Evolutionary conservation across 2,797 vertebrate species (phyloP).

Genomic region (Orestias chungarensis): DNA sequence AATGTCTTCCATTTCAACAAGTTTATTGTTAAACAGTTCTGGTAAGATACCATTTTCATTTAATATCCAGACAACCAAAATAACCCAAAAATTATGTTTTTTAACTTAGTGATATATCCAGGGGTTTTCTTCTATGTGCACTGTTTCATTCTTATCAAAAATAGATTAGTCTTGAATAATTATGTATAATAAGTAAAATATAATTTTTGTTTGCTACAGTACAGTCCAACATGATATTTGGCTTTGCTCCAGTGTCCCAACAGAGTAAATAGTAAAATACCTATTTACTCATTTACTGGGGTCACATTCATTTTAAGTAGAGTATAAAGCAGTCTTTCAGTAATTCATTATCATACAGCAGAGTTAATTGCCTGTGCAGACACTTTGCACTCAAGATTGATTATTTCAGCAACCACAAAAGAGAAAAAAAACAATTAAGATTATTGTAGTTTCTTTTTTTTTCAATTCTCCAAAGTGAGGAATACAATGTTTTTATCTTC

Average conservation of each 20-base stretch:
- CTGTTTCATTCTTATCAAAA: neutral
- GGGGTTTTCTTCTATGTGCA: too few species aligned
- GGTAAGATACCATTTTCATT: too few species aligned
- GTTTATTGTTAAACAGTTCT: too few species aligned
- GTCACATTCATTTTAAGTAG: conserved; percentile 41
- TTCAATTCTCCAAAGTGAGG: conserved; percentile 16
- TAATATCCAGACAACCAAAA: too few species aligned
- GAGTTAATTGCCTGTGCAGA: conserved; percentile 69
- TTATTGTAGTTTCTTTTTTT: conserved; percentile 10
- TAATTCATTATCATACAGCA: conserved; percentile 73
- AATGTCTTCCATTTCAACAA: too few species aligned
- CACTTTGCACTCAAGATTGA: conserved; percentile 59
- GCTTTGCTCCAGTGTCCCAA: neutral
- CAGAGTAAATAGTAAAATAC: neutral
- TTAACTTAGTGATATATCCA: too few species aligned
- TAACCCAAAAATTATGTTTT: too few species aligned
- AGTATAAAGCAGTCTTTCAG: conserved; percentile 39
- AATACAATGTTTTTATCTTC: conserved; percentile 28
- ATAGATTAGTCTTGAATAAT: neutral
- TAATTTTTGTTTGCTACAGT: neutral
- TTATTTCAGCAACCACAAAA: conserved; percentile 49
- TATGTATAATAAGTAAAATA: neutral
- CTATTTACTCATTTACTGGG: conserved; percentile 10
- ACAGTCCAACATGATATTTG: neutral
- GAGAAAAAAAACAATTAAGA: conserved; percentile 37